A percentile compares a stretch with the other conserved stretches of the same genome.
These are phyloP conservation scores for Phoxinus phoxinus DNA, from an alignment of 2,113 vertebrate species.

Conservation along the genomic window DNA sequence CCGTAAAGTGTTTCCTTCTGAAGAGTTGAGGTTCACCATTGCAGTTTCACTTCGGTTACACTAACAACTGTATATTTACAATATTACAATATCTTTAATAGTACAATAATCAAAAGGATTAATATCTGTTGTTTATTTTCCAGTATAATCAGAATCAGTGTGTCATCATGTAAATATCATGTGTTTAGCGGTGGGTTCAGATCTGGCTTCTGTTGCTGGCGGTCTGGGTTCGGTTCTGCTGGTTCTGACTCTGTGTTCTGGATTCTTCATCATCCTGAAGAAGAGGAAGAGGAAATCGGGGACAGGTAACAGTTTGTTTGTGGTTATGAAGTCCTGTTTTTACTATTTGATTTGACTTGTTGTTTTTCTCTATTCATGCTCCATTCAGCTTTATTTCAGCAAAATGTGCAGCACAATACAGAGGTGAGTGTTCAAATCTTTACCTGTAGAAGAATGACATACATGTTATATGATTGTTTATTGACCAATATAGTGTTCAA, in stretches of 20 bases:
- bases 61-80: not conserved
- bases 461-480: not conserved
- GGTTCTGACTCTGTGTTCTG: not conserved
- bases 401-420: not conserved
- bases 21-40: not conserved
- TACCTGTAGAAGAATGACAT: not conserved
- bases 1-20: not conserved
- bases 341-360: not conserved
- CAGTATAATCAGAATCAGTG: too few species aligned
- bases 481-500: not conserved
- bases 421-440: not conserved
- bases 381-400: not conserved
- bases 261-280: not conserved
- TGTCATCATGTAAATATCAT: not conserved
- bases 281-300: not conserved
- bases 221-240: slow-evolving; percentile 18
- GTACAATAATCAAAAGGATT: not conserved
- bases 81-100: not conserved
- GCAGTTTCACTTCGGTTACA: not conserved
- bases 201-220: not conserved
- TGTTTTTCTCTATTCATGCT: not conserved
- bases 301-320: slow-evolving; percentile 18
- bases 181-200: not conserved
- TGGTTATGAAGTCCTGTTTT: not conserved
- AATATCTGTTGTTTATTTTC: not conserved